These are phyloP conservation scores for Hylaeus volcanicus DNA, from an alignment of 1,140 invertebrate species.

Conservation along the genomic window DNA sequence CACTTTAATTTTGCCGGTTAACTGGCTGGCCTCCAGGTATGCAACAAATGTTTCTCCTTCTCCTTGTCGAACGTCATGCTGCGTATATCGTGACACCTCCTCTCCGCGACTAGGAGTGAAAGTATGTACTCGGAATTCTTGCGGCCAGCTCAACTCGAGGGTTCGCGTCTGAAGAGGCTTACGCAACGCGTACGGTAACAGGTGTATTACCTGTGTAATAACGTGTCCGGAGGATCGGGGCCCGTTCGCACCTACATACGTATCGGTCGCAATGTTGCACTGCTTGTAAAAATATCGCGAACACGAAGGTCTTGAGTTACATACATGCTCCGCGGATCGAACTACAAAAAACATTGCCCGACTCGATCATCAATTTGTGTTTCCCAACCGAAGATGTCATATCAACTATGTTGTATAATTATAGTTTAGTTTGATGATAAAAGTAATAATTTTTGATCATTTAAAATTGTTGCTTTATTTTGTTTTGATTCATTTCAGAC, in stretches of 20 bases:
- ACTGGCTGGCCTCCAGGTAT: background rate
- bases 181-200: conserved; percentile 72
- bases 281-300: conserved; percentile 19
- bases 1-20: background rate
- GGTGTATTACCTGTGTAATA: conserved; percentile 75
- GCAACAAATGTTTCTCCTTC: conserved; percentile 21
- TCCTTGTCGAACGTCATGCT: conserved; percentile 1
- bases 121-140: conserved; percentile 71
- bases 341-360: background rate
- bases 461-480: too few relatives aligned
- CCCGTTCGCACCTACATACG: conserved; percentile 45
- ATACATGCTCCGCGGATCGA: background rate
- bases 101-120: conserved; percentile 67
- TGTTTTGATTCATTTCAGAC: too few relatives aligned
- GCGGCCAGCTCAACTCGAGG: conserved; percentile 57
- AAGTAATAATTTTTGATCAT: too few relatives aligned
- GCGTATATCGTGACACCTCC: conserved; percentile 57
- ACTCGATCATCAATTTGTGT: background rate
- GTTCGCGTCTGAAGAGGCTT: conserved; percentile 62
- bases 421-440: too few relatives aligned
- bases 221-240: conserved; percentile 47
- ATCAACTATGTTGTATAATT: too few relatives aligned
- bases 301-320: conserved; percentile 11
- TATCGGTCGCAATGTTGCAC: conserved; percentile 23
- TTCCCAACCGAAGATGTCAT: too few relatives aligned